Conservation (phyloP, 2,888 invertebrate species). For the Dione juno region DNA sequence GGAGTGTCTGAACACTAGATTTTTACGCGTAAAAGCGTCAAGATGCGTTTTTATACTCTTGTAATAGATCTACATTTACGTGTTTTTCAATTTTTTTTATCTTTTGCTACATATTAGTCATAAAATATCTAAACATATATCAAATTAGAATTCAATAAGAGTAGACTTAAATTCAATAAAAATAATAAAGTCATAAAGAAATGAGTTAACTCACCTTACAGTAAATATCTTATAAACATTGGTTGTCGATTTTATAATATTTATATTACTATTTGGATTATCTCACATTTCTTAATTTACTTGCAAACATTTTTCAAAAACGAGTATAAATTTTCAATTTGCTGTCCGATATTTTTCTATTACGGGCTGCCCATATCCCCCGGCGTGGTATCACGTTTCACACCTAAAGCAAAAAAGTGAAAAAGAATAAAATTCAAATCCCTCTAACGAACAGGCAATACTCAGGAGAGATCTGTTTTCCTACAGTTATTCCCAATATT, state of each 20-base stretch:
- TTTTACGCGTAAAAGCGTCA: too few species aligned
- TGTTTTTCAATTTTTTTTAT: too few species aligned
- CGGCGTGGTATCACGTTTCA: slow-evolving; percentile 70
- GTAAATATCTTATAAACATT: neutral
- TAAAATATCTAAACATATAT: neutral
- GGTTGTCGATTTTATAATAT: neutral
- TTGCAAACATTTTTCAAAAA: slow-evolving; percentile 35
- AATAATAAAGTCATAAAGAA: neutral
- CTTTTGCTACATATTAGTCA: neutral
- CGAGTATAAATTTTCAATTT: slow-evolving; percentile 68
- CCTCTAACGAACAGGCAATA: slow-evolving; percentile 80
- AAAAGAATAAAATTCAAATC: slow-evolving; percentile 71
- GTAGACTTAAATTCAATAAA: neutral
- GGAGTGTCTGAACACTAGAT: too few species aligned
- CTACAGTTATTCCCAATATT: slow-evolving; percentile 73
- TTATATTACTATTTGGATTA: slow-evolving; percentile 4
- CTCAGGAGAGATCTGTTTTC: slow-evolving; percentile 77
- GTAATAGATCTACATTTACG: too few species aligned
- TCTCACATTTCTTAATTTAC: slow-evolving; percentile 35
- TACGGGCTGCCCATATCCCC: slow-evolving; percentile 76
- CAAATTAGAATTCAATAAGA: neutral
- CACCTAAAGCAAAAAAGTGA: slow-evolving; percentile 67
- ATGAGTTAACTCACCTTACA: neutral
- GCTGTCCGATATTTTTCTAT: slow-evolving; percentile 73
- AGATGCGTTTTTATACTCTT: too few species aligned